These are phyloP conservation scores for Brevimyrus niger DNA, from an alignment of 2,113 vertebrate species.

Conservation along the genomic window DNA sequence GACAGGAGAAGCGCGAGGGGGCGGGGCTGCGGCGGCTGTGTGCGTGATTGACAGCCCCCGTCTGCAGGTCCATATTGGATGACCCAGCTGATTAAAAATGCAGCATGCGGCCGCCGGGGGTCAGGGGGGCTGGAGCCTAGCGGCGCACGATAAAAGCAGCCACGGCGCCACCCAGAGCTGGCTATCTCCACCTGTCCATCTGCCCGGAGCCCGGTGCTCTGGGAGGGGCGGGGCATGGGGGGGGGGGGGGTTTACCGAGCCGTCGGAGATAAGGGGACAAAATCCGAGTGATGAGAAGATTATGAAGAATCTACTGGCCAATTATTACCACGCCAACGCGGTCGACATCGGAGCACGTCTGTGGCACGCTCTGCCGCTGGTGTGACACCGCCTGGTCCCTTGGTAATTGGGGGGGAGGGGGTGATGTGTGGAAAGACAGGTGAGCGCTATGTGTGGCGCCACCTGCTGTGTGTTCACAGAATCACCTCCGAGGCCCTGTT, in stretches of 20 bases:
- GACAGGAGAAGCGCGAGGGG: background rate
- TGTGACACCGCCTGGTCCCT: background rate
- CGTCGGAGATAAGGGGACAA: slow-evolving; percentile 13
- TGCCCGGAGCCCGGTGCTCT: slow-evolving; percentile 52
- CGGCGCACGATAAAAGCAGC: slow-evolving; percentile 52
- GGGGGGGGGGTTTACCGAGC: slow-evolving; percentile 27
- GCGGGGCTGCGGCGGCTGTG: slow-evolving; percentile 18
- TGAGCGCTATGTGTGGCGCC: slow-evolving; percentile 8
- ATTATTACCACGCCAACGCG: slow-evolving; percentile 24
- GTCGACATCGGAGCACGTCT: background rate
- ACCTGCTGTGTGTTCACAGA: slow-evolving; percentile 32
- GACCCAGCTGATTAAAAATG: slow-evolving; percentile 62
- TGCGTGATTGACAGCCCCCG: slow-evolving; percentile 51
- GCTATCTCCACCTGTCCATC: slow-evolving; percentile 68
- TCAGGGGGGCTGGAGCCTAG: slow-evolving; percentile 56
- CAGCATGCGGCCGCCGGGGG: slow-evolving; percentile 51
- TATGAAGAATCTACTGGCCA: slow-evolving; percentile 22
- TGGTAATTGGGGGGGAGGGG: slow-evolving; percentile 26
- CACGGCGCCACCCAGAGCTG: slow-evolving; percentile 54
- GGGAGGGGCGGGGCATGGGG: slow-evolving; percentile 37
- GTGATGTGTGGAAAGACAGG: background rate
- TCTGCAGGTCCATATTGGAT: slow-evolving; percentile 53
- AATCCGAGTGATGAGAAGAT: slow-evolving; percentile 31
- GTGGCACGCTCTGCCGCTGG: background rate
- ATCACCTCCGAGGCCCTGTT: slow-evolving; percentile 34